A percentile compares a stretch with the other conserved stretches of the same genome.
phyloP scores from a whole-genome alignment of 2,113 vertebrate genomes.

The Polyodon spathula region DNA sequence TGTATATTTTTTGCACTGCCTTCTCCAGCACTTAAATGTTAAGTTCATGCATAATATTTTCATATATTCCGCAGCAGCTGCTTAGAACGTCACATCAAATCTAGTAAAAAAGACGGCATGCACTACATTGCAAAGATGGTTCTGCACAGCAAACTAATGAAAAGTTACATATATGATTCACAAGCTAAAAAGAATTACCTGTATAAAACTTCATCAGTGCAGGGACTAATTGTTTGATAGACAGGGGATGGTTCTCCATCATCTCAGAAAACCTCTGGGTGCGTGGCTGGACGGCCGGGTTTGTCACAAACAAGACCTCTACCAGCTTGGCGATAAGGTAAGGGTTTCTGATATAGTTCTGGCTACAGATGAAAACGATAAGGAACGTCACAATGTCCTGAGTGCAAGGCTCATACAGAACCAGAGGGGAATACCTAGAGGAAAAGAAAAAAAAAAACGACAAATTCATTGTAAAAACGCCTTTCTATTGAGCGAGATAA shows the following conservation, averaged over 20 bases:
- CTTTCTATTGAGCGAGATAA: too few species aligned
- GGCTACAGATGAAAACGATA: constrained; percentile 94
- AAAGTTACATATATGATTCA: too few species aligned
- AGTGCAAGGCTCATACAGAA: constrained; percentile 94
- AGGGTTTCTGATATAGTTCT: constrained; percentile 96
- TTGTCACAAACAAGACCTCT: constrained; percentile 96
- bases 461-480: too few species aligned
- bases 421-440: constrained; percentile 89
- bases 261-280: constrained; percentile 96
- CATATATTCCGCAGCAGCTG: too few species aligned
- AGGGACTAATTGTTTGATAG: constrained; percentile 84
- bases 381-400: constrained; percentile 95
- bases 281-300: constrained; percentile 90
- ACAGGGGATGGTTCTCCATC: constrained; percentile 94
- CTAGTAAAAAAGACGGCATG: too few species aligned
- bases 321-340: constrained; percentile 96
- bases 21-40: too few species aligned
- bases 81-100: too few species aligned
- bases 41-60: too few species aligned
- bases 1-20: too few species aligned
- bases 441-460: background rate
- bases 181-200: too few species aligned
- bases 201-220: constrained; percentile 99
- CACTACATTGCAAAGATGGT: too few species aligned
- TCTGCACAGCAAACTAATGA: too few species aligned